Conservation (phyloP, 2,113 vertebrate species). For the Poecilia latipinna region DNA sequence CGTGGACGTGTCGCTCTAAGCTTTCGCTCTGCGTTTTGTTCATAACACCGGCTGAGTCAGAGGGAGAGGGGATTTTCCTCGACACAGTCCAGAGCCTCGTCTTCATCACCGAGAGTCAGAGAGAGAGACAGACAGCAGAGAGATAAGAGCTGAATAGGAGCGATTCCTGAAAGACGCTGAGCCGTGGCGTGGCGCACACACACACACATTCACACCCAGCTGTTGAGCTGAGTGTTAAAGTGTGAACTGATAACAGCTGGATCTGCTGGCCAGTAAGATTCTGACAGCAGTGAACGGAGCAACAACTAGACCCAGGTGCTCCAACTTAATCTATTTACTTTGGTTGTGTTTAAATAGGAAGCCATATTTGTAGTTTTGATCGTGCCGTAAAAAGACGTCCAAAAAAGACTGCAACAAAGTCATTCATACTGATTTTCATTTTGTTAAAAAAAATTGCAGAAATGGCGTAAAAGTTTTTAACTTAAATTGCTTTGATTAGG, state of each 20-base stretch:
- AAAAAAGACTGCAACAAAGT: too few relatives aligned
- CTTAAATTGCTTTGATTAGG: background rate
- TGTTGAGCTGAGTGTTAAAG: slow-evolving; percentile 48
- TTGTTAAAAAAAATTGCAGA: too few relatives aligned
- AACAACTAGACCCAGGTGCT: background rate
- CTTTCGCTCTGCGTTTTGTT: slow-evolving; percentile 22
- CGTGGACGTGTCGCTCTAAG: background rate
- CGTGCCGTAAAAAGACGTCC: too few relatives aligned
- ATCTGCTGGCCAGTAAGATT: slow-evolving; percentile 23
- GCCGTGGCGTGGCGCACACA: slow-evolving; percentile 3
- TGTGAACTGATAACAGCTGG: slow-evolving; percentile 48
- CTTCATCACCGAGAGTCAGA: slow-evolving; percentile 22
- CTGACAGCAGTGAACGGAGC: slow-evolving; percentile 4
- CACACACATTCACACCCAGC: slow-evolving; percentile 15
- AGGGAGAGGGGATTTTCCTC: slow-evolving; percentile 1
- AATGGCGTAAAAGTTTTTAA: too few relatives aligned
- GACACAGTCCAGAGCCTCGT: slow-evolving; percentile 45
- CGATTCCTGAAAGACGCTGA: slow-evolving; percentile 26
- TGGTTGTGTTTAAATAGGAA: too few relatives aligned
- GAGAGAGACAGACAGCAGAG: slow-evolving; percentile 28
- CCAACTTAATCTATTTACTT: too few relatives aligned
- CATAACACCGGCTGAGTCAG: background rate
- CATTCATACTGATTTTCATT: too few relatives aligned
- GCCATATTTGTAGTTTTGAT: too few relatives aligned
- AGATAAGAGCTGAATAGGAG: slow-evolving; percentile 45